Evolutionary conservation across 2,888 invertebrate genomes (phyloP).

Genomic region (Euproctis similis): DNA sequence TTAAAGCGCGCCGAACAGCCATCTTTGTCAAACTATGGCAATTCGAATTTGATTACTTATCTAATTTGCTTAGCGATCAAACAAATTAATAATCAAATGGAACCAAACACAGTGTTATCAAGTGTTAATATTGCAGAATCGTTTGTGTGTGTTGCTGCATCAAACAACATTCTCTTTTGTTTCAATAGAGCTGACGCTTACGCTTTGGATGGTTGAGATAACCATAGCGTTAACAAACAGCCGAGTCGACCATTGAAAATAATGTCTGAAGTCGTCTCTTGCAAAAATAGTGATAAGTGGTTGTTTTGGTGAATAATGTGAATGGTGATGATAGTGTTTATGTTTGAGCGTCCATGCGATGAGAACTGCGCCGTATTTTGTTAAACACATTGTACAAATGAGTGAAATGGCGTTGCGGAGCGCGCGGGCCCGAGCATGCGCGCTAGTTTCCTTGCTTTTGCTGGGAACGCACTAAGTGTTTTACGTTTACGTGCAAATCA

Average conservation of each 20-base stretch:
- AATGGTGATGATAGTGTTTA: constrained; percentile 61
- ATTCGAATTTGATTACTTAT: constrained; percentile 65
- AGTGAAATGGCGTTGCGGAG: constrained; percentile 75
- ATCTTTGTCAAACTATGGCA: constrained; percentile 73
- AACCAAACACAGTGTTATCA: constrained; percentile 53
- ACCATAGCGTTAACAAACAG: constrained; percentile 58
- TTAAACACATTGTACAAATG: constrained; percentile 71
- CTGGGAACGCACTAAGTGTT: constrained; percentile 73
- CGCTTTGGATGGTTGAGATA: constrained; percentile 72
- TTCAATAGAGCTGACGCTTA: constrained; percentile 61
- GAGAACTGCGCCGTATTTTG: constrained; percentile 72
- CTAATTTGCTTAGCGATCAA: constrained; percentile 42
- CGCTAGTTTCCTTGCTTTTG: constrained; percentile 68
- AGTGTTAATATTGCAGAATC: constrained; percentile 50
- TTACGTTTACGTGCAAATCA: constrained; percentile 74
- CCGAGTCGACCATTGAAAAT: constrained; percentile 69
- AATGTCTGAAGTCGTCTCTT: constrained; percentile 69
- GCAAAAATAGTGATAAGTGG: constrained; percentile 67
- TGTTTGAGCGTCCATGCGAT: constrained; percentile 54
- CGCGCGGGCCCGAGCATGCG: constrained; percentile 75
- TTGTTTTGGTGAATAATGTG: constrained; percentile 64
- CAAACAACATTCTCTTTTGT: constrained; percentile 75
- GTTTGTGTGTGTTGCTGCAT: constrained; percentile 51
- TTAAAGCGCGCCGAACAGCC: constrained; percentile 71
- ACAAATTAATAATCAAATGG: constrained; percentile 43